Base-by-base conservation (phyloP, 2,888 invertebrate species). In the Callyntrura guangdongensis region DNA sequence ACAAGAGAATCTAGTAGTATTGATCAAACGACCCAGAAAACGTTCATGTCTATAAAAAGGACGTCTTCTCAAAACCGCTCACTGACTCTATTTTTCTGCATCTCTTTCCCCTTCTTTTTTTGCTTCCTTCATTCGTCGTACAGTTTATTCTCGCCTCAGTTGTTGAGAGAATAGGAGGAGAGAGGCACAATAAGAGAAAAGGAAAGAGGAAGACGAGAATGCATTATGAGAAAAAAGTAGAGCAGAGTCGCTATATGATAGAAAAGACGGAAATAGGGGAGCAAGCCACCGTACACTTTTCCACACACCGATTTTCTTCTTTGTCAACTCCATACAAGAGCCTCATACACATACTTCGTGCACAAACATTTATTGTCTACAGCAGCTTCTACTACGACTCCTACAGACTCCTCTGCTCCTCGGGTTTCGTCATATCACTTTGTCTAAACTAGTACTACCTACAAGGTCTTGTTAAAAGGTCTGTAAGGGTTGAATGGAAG, bases 1-100 rank as follows among this genome's bases (percentile, higher is more conserved):
- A 61, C 72, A 69, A 36, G 79, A 67, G 79, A 87, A 81, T 87
- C 87, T 67, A 79, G 85, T 91, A 81, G 84, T 91, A 91, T 91
- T 85, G 91, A 91, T 91, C 91, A 91, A 91, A 88, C 91, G 91
- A 91, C 91, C 91, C 91, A 91, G 91, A 91, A 91, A 91, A 72
- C 88, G 88, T 82, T 88, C 82, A 72, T 88, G 82, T 88, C 88
- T 74, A 82, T 82, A 82, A 82, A 86, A 82, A 88, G 88, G 82
- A 88, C 88, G 87, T 81, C 69, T 79, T 87, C 87, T 74, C 86
- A 74, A 61, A 85, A 64, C 86, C 61, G 61, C 86, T 81, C 67
- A 87, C 87, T 79, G 79, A 87, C 87, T 87, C 87, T 72, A 67
- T 88, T 88, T 86, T 81, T 72, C 88, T 82, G 72, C 82, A 82